Conservation (phyloP, 2,888 invertebrate genomes). For the Limenitis camilla region DNA sequence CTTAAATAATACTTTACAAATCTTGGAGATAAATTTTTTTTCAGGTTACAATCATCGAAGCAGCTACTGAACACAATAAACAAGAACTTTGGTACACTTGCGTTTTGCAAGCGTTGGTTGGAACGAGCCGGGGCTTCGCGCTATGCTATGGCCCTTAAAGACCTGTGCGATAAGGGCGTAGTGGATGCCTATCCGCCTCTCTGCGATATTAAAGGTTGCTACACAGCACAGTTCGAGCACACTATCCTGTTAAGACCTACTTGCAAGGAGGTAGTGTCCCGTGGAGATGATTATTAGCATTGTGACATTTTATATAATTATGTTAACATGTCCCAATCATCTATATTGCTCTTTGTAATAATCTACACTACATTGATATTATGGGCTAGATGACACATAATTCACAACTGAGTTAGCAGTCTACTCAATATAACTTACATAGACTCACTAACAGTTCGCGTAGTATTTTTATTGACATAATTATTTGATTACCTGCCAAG, state of each 20-base stretch:
- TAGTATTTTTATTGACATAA: too few relatives aligned
- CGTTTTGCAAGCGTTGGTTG: conserved; percentile 99
- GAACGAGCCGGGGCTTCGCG: conserved; percentile 97
- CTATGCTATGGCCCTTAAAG: conserved; percentile 98
- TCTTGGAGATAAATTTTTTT: too few relatives aligned
- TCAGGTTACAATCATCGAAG: conserved; percentile 93
- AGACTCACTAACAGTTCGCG: too few relatives aligned
- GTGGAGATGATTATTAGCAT: conserved; percentile 93
- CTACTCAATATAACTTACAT: too few relatives aligned
- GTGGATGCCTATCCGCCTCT: conserved; percentile 99
- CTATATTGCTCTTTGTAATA: too few relatives aligned
- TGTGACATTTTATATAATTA: too few relatives aligned
- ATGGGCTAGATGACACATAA: too few relatives aligned
- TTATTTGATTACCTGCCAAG: too few relatives aligned
- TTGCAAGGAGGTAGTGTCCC: conserved; percentile 97
- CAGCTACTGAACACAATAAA: conserved; percentile 93
- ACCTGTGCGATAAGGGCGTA: conserved; percentile 97
- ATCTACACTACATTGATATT: too few relatives aligned
- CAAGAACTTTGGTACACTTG: conserved; percentile 97
- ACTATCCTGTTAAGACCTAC: conserved; percentile 97
- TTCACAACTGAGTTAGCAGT: too few relatives aligned
- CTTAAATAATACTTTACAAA: too few relatives aligned
- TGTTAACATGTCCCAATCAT: too few relatives aligned
- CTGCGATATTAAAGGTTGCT: conserved; percentile 97
- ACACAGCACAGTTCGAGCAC: conserved; percentile 99